Conservation (phyloP, 2,797 vertebrate species). For the Mus spretus region DNA sequence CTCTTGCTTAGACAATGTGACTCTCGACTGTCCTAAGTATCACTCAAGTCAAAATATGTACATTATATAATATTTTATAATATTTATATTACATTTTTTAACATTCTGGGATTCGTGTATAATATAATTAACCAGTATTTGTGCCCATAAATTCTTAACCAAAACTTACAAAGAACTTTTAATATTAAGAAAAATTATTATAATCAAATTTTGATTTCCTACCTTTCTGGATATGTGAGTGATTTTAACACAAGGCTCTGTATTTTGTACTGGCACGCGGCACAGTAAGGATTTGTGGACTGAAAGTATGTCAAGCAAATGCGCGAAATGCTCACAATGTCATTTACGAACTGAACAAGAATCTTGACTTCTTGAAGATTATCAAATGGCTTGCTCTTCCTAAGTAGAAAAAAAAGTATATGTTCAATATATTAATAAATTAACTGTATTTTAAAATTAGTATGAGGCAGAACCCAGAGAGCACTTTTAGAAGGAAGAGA, state of each 20-base stretch:
- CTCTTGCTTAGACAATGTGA: not conserved
- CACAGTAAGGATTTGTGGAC: slow-evolving; percentile 69
- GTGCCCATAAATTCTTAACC: not conserved
- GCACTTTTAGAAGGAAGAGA: not conserved
- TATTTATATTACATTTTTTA: not conserved
- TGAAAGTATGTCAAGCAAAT: slow-evolving; percentile 88
- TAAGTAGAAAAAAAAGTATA: slow-evolving; percentile 79
- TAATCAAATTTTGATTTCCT: slow-evolving; percentile 61
- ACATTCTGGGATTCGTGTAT: not conserved
- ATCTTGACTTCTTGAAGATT: slow-evolving; percentile 87
- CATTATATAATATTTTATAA: not conserved
- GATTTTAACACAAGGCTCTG: slow-evolving; percentile 88
- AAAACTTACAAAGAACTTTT: not conserved
- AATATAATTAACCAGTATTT: not conserved
- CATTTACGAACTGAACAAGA: slow-evolving; percentile 86
- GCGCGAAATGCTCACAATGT: slow-evolving; percentile 86
- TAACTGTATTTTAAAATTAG: slow-evolving; percentile 35
- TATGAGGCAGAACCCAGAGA: not conserved
- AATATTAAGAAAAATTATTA: not conserved
- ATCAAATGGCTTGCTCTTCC: slow-evolving; percentile 86
- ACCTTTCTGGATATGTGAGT: slow-evolving; percentile 88
- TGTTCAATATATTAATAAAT: slow-evolving; percentile 45
- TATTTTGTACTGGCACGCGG: slow-evolving; percentile 85
- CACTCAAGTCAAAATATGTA: not conserved
- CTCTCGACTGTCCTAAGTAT: slow-evolving; percentile 35